Evolutionary conservation across 2,113 vertebrate genomes (phyloP).

Genomic region (Pseudois nayaur): DNA sequence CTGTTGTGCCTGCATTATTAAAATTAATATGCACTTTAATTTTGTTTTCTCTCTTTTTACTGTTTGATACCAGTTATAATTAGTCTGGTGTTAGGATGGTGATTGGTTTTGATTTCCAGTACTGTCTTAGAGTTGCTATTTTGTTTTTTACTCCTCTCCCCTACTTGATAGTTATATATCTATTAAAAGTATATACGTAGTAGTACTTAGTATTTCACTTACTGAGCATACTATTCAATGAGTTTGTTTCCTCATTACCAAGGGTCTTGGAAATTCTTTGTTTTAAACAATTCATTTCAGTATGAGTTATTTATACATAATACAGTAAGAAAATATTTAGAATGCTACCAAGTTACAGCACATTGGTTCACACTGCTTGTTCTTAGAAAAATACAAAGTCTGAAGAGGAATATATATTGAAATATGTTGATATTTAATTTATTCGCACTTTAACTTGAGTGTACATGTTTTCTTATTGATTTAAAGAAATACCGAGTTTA

Average conservation of each 20-base stretch:
- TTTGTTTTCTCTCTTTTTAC: constrained; percentile 55
- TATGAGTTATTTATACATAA: constrained; percentile 44
- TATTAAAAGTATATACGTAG: constrained; percentile 1
- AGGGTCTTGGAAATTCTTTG: constrained; percentile 32
- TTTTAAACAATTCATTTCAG: constrained; percentile 43
- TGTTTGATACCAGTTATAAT: constrained; percentile 28
- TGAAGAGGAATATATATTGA: constrained; percentile 28
- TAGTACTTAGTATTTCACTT: constrained; percentile 39
- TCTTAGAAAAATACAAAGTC: constrained; percentile 20
- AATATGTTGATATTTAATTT: constrained; percentile 40
- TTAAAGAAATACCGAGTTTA: constrained; percentile 67
- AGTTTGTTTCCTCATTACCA: constrained; percentile 34
- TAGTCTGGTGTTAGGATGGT: constrained; percentile 15
- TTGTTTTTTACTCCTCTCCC: constrained; percentile 15
- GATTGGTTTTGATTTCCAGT: constrained; percentile 44
- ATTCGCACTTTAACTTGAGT: constrained; percentile 31
- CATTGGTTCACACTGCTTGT: constrained; percentile 9
- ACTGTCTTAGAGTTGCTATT: not conserved
- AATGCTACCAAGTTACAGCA: constrained; percentile 24
- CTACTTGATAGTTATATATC: constrained; percentile 19
- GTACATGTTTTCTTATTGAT: not conserved
- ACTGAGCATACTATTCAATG: not conserved
- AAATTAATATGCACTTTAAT: constrained; percentile 64
- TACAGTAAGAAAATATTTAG: constrained; percentile 43
- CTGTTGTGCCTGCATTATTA: constrained; percentile 30